Evolutionary conservation across 2,113 vertebrate species (phyloP).

Genomic region (Sisor rabdophorus): DNA sequence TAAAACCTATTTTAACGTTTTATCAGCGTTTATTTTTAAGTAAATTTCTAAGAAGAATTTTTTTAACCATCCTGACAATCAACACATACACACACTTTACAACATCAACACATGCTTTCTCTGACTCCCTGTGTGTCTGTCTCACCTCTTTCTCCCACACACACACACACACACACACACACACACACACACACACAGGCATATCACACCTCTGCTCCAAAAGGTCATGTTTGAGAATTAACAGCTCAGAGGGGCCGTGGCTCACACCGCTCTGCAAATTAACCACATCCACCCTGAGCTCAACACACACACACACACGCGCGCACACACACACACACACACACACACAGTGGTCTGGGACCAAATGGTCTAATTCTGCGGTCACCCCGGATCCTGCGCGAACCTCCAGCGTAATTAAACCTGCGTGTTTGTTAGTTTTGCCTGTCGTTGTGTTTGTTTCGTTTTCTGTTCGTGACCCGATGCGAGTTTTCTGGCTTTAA

Average conservation of each 20-base stretch:
- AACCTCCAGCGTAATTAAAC: neutral
- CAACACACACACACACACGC: slow-evolving; percentile 15
- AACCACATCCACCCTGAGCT: slow-evolving; percentile 58
- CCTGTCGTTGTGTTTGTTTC: slow-evolving; percentile 33
- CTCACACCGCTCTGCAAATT: slow-evolving; percentile 58
- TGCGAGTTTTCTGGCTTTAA: slow-evolving; percentile 32
- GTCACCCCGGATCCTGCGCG: neutral
- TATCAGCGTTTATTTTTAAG: neutral
- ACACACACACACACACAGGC: slow-evolving; percentile 49
- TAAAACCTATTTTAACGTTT: neutral
- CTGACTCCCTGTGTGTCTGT: neutral
- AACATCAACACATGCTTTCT: neutral
- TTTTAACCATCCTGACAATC: neutral
- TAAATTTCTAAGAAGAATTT: neutral
- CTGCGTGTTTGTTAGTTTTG: slow-evolving; percentile 31
- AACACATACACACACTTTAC: neutral
- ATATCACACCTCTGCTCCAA: slow-evolving; percentile 64
- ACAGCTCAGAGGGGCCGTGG: slow-evolving; percentile 55
- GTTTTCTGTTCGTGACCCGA: slow-evolving; percentile 40
- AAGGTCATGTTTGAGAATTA: slow-evolving; percentile 64
- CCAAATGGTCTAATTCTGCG: neutral
- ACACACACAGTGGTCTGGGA: slow-evolving; percentile 9
- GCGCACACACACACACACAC: slow-evolving; percentile 19
- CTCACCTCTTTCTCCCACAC: neutral
- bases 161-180: slow-evolving; percentile 17